Evolutionary conservation across 2,797 vertebrate genomes (phyloP), one percentile per base, ranked within the genome.

Genomic region (Megalops cyprinoides): DNA sequence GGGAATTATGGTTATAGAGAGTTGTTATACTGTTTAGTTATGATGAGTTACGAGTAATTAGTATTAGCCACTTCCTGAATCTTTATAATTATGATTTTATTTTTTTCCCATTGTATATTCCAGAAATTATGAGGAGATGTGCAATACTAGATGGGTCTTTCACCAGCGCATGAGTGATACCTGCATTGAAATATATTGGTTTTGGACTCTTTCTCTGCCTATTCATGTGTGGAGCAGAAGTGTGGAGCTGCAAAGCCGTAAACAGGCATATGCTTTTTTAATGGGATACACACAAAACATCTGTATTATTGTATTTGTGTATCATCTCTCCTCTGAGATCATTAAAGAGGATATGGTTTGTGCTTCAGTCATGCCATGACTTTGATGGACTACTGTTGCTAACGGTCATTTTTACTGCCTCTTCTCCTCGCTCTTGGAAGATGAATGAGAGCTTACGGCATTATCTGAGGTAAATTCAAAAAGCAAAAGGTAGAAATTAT

Each of bases 1-100:
- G 95, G 95, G 95, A 96, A 95, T 92, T 20, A 20, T 42, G 20
- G n/a, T 65, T 34, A 37, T 42, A 20, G n/a, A n/a, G n/a, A n/a
- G n/a, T n/a, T n/a, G n/a, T n/a, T n/a, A n/a, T n/a, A n/a, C n/a
- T n/a, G n/a, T n/a, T n/a, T 37, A 34, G 28, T 65, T 69, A 69
- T 65, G 31, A 18, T 69, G 42, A n/a, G n/a, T n/a, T 69, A 20
- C 69, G 5, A 15, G 65, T 39, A 69, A 20, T n/a, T 23, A 42
- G 65, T 20, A 20, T 39, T 42, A 69, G 31, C 58, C 58, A n/a
- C 6, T 65, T 65, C 37, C 34, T 34, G 60, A 65, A 18, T 65
- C 60, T 34, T 65, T 65, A 31, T 65, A 31, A 34, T 18, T 65
- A 18, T 37, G 37, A 12, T 37, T 65, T 65, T 14, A 28, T 31